Evolutionary conservation across 2,888 invertebrate species (phyloP).

Genomic region (Apodemia hepburni): DNA sequence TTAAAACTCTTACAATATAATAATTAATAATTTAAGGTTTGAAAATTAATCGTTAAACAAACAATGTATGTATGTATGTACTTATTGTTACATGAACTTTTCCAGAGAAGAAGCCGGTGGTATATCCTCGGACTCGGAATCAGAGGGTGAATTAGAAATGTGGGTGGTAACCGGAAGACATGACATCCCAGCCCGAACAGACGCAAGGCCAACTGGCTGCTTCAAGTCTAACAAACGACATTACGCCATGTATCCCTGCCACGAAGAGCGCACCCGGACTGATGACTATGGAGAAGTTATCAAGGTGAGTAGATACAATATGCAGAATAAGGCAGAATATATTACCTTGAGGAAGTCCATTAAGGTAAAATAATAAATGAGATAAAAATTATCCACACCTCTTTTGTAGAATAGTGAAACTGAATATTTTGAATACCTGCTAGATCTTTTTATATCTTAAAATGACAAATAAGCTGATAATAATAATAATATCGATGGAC

Average conservation of each 20-base stretch:
- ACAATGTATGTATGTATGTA: too few relatives aligned
- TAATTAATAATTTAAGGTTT: too few relatives aligned
- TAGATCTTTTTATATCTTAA: too few relatives aligned
- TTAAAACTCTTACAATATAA: too few relatives aligned
- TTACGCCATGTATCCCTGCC: conserved; percentile 97
- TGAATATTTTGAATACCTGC: too few relatives aligned
- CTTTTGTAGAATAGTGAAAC: too few relatives aligned
- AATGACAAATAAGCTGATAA: too few relatives aligned
- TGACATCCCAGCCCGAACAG: conserved; percentile 91
- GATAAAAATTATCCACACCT: too few relatives aligned
- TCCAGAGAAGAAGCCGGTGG: conserved; percentile 84
- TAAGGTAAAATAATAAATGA: too few relatives aligned
- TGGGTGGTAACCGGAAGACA: conserved; percentile 92
- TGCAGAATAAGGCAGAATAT: neutral
- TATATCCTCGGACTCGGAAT: conserved; percentile 87
- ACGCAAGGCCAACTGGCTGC: conserved; percentile 74
- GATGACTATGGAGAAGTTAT: conserved; percentile 99
- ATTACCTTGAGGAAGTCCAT: neutral
- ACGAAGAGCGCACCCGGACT: conserved; percentile 93
- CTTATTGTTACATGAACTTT: conserved; percentile 1
- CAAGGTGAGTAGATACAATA: conserved; percentile 56
- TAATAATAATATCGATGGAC: too few relatives aligned
- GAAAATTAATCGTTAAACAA: too few relatives aligned
- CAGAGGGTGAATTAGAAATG: conserved; percentile 91
- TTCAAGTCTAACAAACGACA: conserved; percentile 89